Percentiles rank a stretch among this genome's conserved stretches.
Conservation (phyloP, 1,140 invertebrate species). For the Zaprionus inermis region DNA sequence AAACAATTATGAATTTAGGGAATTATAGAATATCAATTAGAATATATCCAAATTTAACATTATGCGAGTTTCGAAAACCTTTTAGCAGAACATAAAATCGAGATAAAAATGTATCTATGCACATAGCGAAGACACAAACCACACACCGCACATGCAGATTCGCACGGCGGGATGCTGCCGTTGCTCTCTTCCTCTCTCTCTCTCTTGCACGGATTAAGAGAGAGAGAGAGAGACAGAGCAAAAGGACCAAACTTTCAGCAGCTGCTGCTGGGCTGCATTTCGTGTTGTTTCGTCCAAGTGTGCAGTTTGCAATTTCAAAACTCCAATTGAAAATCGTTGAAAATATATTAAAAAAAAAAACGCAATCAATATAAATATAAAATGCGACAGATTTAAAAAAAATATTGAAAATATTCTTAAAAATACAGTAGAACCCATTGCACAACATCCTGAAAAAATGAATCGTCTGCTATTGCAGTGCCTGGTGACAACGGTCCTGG, state of each 20-base stretch:
- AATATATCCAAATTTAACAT: no score
- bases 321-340: slow-evolving; percentile 12
- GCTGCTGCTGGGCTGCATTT: slow-evolving; percentile 77
- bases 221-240: slow-evolving; percentile 25
- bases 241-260: slow-evolving; percentile 53
- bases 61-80: no score
- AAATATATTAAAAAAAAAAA: slow-evolving; percentile 13
- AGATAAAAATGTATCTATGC: not conserved
- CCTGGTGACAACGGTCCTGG: slow-evolving; percentile 68
- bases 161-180: slow-evolving; percentile 25
- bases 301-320: slow-evolving; percentile 48
- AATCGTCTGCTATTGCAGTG: slow-evolving; percentile 75
- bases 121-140: slow-evolving; percentile 21
- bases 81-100: no score
- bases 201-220: slow-evolving; percentile 30
- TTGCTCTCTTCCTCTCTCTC: not conserved
- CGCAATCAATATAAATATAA: slow-evolving; percentile 25
- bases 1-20: no score
- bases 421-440: slow-evolving; percentile 5
- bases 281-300: slow-evolving; percentile 71
- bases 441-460: slow-evolving; percentile 52
- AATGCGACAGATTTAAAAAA: slow-evolving; percentile 49
- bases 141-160: not conserved
- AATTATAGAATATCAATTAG: no score
- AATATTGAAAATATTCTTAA: slow-evolving; percentile 16